Conservation (phyloP, 1,140 invertebrate genomes). For the Papilio xuthus region DNA sequence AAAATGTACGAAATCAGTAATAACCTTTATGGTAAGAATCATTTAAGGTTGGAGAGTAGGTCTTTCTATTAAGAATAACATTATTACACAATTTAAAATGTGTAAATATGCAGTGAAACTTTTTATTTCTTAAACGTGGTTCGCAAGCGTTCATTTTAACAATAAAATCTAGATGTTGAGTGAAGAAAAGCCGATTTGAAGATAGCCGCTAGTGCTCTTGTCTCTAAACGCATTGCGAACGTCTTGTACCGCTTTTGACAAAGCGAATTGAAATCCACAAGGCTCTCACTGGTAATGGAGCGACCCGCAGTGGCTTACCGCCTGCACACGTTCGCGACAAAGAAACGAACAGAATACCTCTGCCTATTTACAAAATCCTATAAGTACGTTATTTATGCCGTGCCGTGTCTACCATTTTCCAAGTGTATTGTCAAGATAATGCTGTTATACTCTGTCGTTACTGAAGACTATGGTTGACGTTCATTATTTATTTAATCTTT, state of each 20-base stretch:
- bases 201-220: conserved; percentile 52
- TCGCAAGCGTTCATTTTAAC: not conserved
- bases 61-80: not conserved
- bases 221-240: conserved; percentile 57
- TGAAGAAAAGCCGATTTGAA: not conserved
- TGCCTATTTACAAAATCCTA: conserved; percentile 32
- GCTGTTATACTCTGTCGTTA: not conserved
- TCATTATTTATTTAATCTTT: not conserved
- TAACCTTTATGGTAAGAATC: not conserved
- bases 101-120: not conserved
- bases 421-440: conserved; percentile 6
- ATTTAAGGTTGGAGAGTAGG: too few species aligned
- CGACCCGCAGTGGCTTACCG: conserved; percentile 53
- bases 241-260: conserved; percentile 55
- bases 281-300: conserved; percentile 55
- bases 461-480: not conserved
- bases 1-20: not conserved
- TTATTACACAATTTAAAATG: not conserved
- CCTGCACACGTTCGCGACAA: conserved; percentile 13
- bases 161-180: conserved; percentile 18
- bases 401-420: conserved; percentile 4
- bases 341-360: conserved; percentile 21
- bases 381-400: conserved; percentile 27
- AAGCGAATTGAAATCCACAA: conserved; percentile 62
- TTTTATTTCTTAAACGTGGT: not conserved